Base-by-base conservation (phyloP, 1,140 invertebrate genomes). In the Drosophila varians region DNA sequence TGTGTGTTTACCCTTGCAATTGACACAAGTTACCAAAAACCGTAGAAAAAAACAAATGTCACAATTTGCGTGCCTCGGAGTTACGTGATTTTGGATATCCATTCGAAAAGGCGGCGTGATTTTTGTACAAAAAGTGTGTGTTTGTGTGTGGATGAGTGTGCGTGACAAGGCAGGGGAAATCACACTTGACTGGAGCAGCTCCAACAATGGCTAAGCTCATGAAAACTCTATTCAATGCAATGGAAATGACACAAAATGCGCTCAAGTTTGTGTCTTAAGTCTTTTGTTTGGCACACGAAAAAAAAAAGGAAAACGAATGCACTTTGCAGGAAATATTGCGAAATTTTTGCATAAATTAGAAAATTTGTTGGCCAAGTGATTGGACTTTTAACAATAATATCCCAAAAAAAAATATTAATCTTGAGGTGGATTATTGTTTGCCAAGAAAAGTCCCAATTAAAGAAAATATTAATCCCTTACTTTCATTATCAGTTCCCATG, bases 231-330 rank as follows among this genome's bases (percentile, higher is more conserved):
- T 56, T 18, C 26, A 68, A 47, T 61, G 40, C 23, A 31, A 43
- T 73, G 36, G 14, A 52, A 72, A 72, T 34, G 12, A 62, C 26
- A 16, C 28, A 5, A 36, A 45, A 31, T 42, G 38, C 48, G 62
- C 40, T 56, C 49, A 25, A 83, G 79, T 83, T 83, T 68, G 79
- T 84, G 70, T 55, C 58, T 51, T 46, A 66, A 84, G 79, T 84
- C 79, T 79, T 86, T 83, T 86, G 80, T 84, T 84, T 31, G 23
- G 12, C 16, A 4, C 7, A 2, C 28, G 23, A 58, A 34, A 51
- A 43, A 36, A n/a, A 46, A 45, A 34, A 28, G 8, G 40, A 46
- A 42, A 47, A 19, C 21, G 28, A 65, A 51, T 25, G 18, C 8
- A 19, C 36, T 1, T 23, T 28, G 61, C 23, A 64, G 57, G 57